Conservation (phyloP, 2,888 invertebrate genomes). For the Leptinotarsa rubiginosa region DNA sequence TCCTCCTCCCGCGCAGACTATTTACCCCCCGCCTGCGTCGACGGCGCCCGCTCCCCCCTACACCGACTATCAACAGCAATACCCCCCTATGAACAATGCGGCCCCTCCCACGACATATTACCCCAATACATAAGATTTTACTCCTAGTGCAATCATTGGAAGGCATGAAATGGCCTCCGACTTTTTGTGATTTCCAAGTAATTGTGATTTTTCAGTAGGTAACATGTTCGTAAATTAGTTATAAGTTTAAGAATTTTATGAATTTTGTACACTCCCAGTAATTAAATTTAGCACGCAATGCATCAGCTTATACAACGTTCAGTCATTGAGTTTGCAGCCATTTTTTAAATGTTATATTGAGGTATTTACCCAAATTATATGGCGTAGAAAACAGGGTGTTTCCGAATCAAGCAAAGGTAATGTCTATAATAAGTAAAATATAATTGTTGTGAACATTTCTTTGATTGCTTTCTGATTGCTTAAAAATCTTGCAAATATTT, state of each 20-base stretch:
- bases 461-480: too few relatives aligned
- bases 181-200: neutral
- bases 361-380: neutral
- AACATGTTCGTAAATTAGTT: too few relatives aligned
- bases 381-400: neutral
- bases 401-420: neutral
- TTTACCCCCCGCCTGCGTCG: slow-evolving; percentile 50
- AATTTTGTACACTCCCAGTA: too few relatives aligned
- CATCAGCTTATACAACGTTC: too few relatives aligned
- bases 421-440: too few relatives aligned
- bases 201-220: neutral
- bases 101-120: slow-evolving; percentile 51
- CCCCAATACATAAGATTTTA: slow-evolving; percentile 51
- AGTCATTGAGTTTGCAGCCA: too few relatives aligned
- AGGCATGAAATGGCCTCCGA: neutral
- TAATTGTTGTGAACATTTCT: too few relatives aligned
- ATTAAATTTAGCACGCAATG: too few relatives aligned
- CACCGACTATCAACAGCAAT: slow-evolving; percentile 59
- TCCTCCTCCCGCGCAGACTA: slow-evolving; percentile 52
- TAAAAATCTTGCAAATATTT: too few relatives aligned
- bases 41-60: slow-evolving; percentile 52
- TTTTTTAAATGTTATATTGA: too few relatives aligned
- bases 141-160: slow-evolving; percentile 11
- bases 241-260: too few relatives aligned
- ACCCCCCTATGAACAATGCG: slow-evolving; percentile 43